Base-by-base conservation (phyloP, 2,888 invertebrate genomes). In the Disparrhopalites patrizii region DNA sequence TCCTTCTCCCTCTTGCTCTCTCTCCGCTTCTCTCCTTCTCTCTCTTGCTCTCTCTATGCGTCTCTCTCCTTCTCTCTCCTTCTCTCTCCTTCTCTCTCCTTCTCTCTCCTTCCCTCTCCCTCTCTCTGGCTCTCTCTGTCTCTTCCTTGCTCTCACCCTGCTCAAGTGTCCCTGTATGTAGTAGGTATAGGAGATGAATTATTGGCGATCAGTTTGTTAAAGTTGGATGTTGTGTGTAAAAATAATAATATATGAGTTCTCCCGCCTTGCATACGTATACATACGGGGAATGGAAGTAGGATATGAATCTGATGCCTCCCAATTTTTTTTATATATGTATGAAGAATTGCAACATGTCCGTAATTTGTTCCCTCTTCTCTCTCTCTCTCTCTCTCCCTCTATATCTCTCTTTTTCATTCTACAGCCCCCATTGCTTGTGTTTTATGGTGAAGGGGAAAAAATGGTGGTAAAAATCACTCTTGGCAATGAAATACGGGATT, bases 281-380 rank as follows among this genome's bases (percentile, higher is more conserved):
- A n/a, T n/a, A n/a, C n/a, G 40, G n/a, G n/a, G n/a, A n/a, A n/a
- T 54, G 51, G 55, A 54, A 58, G 56, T 27, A 50, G 64, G 51
- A 52, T 28, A 13, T 43, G 36, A 52, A 54, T 43, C 28, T 52
- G 51, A 33, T 38, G 36, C 50, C 36, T 62, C 36, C 31, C 23
- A 20, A 50, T 10, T 36, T 25, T 33, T n/a, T n/a, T 20, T 43
- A 20, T 23, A 30, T 30, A 20, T 55, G n/a, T 1, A 15, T 55
- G 30, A n/a, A 18, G 20, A 18, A 43, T 20, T 27, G 36, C 57
- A 38, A 38, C 43, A 28, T 58, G 57, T 30, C 8, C 20, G 60
- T 60, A 60, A 60, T 60, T 50, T 58, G 58, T 51, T 50, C 60
- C 50, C 18, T 30, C 7, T 27, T 40, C 40, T 40, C 40, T 40